Base-by-base conservation (phyloP, 2,113 vertebrate genomes). In the Takifugu bimaculatus region DNA sequence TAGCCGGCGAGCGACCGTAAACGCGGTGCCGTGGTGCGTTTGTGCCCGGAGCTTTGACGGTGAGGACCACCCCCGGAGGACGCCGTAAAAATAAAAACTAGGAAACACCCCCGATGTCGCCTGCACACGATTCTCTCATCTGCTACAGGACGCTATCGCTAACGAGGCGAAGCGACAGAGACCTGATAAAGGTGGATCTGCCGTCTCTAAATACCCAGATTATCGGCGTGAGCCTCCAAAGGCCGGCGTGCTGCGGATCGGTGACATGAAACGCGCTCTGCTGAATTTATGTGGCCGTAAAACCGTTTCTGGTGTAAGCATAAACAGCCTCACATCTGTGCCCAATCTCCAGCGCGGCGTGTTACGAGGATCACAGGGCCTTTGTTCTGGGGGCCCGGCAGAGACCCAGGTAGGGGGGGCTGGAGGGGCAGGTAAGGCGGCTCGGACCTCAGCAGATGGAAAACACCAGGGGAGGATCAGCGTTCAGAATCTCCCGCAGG, bases 241-340 rank as follows among this genome's bases (percentile, higher is more conserved):
- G 65, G 77, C 11, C 26, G 39, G 43, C 26, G 63, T 54, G 65
- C 59, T 71, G 63, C 79, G 78, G 63, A 29, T 70, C 54, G 6
- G 49, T 75, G 68, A 87, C 75, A 89, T 88, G 87, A 90, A 89
- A 88, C 63, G 51, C 69, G 60, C 5, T 57, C 58, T 32, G 70
- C 84, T 86, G 72, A 78, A 87, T 89, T 87, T 87, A 89, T 81
- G 54, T 76, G 84, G 57, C 79, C 57, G 60, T 90, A 87, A 90
- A 89, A 79, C 70, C 39, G 70, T 54, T 77, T 85, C 75, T 70
- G 56, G 70, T 70, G 65, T 49, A 51, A 77, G 66, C 5, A 39
- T 79, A 77, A 85, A 83, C 43, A 9, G 69, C 76, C 53, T 57
- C 62, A 87, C 89, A 90, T 91, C 89, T 91, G 89, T 63, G 72